These are phyloP conservation scores for Solen grandis DNA, from an alignment of 1,140 invertebrate species.

Conservation along the genomic window DNA sequence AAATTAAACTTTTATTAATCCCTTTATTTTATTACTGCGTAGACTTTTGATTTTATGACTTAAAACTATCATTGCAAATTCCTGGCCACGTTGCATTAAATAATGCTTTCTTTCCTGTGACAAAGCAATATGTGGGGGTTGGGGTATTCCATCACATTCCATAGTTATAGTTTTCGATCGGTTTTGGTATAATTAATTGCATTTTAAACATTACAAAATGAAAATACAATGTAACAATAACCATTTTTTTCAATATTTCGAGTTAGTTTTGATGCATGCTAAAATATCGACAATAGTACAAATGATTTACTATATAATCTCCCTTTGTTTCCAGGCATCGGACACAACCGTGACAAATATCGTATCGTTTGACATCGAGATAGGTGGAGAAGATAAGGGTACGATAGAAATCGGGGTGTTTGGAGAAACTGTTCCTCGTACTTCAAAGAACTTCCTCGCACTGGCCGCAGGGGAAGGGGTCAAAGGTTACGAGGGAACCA, in stretches of 20 bases:
- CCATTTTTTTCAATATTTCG: neutral
- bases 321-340: constrained; percentile 4
- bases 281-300: neutral
- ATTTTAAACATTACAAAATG: neutral
- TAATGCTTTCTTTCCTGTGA: too few relatives aligned
- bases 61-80: too few relatives aligned
- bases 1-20: too few relatives aligned
- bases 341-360: constrained; percentile 43
- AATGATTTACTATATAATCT: neutral
- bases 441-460: constrained; percentile 63
- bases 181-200: neutral
- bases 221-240: neutral
- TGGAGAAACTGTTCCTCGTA: constrained; percentile 62
- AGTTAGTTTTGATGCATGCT: too few relatives aligned
- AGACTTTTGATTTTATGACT: too few relatives aligned
- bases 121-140: too few relatives aligned
- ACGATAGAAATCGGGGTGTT: constrained; percentile 65
- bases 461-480: constrained; percentile 33
- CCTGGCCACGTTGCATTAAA: too few relatives aligned
- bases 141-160: neutral
- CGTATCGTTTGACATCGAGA: constrained; percentile 60
- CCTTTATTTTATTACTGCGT: too few relatives aligned
- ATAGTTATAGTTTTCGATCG: neutral
- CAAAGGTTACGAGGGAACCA: constrained; percentile 50
- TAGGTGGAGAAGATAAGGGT: constrained; percentile 55